These are phyloP conservation scores for Mesoligia furuncula DNA, from an alignment of 2,888 invertebrate genomes.

Conservation along the genomic window DNA sequence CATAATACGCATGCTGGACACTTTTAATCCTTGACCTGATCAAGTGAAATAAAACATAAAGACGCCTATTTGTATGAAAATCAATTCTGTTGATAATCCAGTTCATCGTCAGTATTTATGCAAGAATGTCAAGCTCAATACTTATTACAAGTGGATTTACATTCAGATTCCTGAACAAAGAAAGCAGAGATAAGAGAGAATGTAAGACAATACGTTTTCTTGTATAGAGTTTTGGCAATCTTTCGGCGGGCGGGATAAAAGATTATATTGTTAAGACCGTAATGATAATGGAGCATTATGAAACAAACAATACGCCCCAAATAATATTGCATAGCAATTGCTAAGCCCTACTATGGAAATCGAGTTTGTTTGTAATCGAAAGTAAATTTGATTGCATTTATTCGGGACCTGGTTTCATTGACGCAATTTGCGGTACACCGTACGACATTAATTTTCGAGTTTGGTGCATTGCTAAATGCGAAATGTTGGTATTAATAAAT, in stretches of 20 bases:
- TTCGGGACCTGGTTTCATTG: constrained; percentile 58
- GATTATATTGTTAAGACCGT: constrained; percentile 68
- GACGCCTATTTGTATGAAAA: not conserved
- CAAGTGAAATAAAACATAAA: not conserved
- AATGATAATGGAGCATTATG: constrained; percentile 71
- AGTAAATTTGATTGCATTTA: constrained; percentile 61
- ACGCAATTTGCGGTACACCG: constrained; percentile 51
- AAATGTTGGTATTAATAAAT: constrained; percentile 55
- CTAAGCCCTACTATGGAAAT: constrained; percentile 69
- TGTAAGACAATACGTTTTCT: constrained; percentile 50
- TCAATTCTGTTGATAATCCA: not conserved
- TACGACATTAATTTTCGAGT: constrained; percentile 55
- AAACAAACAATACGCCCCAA: constrained; percentile 69
- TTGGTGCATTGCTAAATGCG: constrained; percentile 49
- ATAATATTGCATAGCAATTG: constrained; percentile 65
- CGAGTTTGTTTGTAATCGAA: constrained; percentile 65
- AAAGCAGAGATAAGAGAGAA: constrained; percentile 41
- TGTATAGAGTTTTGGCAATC: constrained; percentile 51
- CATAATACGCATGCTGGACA: not conserved
- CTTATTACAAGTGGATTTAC: constrained; percentile 35
- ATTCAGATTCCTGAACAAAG: constrained; percentile 50
- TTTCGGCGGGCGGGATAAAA: constrained; percentile 48
- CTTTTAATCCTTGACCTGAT: not conserved
- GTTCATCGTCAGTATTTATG: constrained; percentile 1
- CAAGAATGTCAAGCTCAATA: constrained; percentile 12